Base-by-base conservation (phyloP, 2,797 vertebrate species). In the Furcifer pardalis region DNA sequence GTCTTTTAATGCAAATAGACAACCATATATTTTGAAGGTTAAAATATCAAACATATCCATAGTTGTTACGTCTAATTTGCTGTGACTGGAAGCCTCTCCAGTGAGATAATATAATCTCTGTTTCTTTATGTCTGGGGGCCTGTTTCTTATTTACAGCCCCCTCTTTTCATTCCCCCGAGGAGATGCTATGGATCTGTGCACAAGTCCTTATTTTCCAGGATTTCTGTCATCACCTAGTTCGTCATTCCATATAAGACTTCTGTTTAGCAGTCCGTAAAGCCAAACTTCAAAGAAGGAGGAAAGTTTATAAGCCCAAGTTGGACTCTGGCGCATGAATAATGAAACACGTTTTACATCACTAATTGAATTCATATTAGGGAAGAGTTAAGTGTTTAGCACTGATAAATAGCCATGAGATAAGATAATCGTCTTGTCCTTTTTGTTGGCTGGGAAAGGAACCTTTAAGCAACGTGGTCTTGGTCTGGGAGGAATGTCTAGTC, bases 171-270 rank as follows among this genome's bases (percentile, higher is more conserved):
- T 42, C n/a, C 37, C 49, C 63, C 37, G 72, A 62, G 77, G 3
- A 88, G 93, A 95, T 95, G 95, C 95, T 92, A 90, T 60, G 94
- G 95, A 95, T 92, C 95, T 95, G 93, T 92, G 90, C 95, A 93
- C 94, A 91, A 93, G 91, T 90, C 37, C 91, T 93, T 95, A 92
- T 94, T 96, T 93, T 91, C 92, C 88, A 87, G 82, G 93, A 93
- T 93, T 92, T 91, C 93, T 95, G 89, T 97, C 95, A 94, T 96
- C 96, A 96, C 95, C 95, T 96, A 95, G 93, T 97, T 96, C 95
- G 95, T 97, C 95, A 95, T 95, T 92, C 88, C 84, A 88, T 91
- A 88, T 94, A 94, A 91, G 93, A 92, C 93, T 92, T 88, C 89
- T 94, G 91, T 95, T 92, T 90, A 95, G 49, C 92, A 93, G 85